A percentile compares a stretch with the other conserved stretches of the same genome.
Conservation (phyloP, 2,113 vertebrate genomes). For the Lutjanus erythropterus region DNA sequence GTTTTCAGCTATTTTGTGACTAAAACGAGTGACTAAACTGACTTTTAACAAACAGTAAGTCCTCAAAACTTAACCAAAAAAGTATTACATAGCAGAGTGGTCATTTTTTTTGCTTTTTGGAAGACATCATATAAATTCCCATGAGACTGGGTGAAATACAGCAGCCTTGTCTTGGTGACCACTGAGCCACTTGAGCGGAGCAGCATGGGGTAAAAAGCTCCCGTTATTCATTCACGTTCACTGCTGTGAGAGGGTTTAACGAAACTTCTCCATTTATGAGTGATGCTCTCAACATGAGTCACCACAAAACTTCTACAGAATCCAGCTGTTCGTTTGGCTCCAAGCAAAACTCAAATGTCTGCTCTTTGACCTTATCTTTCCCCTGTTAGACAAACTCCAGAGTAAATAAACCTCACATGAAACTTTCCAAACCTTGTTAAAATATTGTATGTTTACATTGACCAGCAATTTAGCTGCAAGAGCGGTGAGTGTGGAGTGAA, state of each 20-base stretch:
- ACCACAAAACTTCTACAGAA: slow-evolving; percentile 16
- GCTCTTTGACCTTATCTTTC: slow-evolving; percentile 33
- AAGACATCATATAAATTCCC: not conserved
- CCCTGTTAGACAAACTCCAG: slow-evolving; percentile 17
- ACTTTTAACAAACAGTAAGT: not conserved
- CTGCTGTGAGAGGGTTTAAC: slow-evolving; percentile 14
- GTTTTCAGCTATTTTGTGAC: not conserved
- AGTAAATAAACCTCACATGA: slow-evolving; percentile 16
- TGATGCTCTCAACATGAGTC: slow-evolving; percentile 42
- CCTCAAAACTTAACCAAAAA: not conserved
- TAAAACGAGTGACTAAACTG: not conserved
- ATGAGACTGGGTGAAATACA: not conserved
- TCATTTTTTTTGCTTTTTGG: slow-evolving; percentile 3
- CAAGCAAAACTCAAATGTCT: slow-evolving; percentile 22
- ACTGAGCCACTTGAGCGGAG: slow-evolving; percentile 32
- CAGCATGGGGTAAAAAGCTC: slow-evolving; percentile 33
- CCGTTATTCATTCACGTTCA: not conserved
- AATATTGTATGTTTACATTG: slow-evolving; percentile 31
- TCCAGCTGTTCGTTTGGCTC: slow-evolving; percentile 55
- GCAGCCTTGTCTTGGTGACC: slow-evolving; percentile 36
- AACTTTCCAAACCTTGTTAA: slow-evolving; percentile 22
- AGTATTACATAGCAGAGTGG: not conserved
- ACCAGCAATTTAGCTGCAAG: not conserved
- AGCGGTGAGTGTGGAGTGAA: not conserved
- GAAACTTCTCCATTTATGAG: slow-evolving; percentile 37